Evolutionary conservation across 2,797 vertebrate genomes (phyloP).

Genomic region (Acanthiza pusilla): DNA sequence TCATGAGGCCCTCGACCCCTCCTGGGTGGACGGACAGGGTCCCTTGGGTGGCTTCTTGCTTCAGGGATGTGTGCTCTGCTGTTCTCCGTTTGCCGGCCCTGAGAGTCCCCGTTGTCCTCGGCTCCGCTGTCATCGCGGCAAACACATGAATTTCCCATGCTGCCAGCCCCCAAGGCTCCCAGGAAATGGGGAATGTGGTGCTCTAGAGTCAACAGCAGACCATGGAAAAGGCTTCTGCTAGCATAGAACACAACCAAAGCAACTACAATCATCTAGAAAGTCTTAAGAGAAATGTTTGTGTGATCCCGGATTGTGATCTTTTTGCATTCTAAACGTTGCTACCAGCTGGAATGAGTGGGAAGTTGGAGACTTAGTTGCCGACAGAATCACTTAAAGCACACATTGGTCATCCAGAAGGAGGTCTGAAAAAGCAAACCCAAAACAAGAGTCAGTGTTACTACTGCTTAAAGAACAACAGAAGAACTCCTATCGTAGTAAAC

Average conservation of each 20-base stretch:
- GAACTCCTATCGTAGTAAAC: background rate
- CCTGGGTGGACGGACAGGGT: slow-evolving; percentile 92
- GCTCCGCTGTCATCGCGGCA: slow-evolving; percentile 94
- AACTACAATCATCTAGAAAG: slow-evolving; percentile 96
- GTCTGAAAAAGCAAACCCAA: slow-evolving; percentile 57
- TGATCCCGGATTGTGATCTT: slow-evolving; percentile 56
- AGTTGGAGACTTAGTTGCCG: slow-evolving; percentile 15
- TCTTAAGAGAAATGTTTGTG: slow-evolving; percentile 74
- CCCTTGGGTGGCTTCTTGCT: slow-evolving; percentile 85
- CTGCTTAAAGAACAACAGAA: background rate
- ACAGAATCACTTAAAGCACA: slow-evolving; percentile 58
- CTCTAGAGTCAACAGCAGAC: slow-evolving; percentile 86
- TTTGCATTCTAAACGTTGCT: slow-evolving; percentile 68
- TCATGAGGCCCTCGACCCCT: slow-evolving; percentile 94
- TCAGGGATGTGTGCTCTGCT: slow-evolving; percentile 75
- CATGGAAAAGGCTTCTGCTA: slow-evolving; percentile 92
- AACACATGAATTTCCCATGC: slow-evolving; percentile 98
- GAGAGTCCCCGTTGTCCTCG: slow-evolving; percentile 83
- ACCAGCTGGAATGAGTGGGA: slow-evolving; percentile 47
- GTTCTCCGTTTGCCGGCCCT: slow-evolving; percentile 81
- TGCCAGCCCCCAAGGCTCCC: slow-evolving; percentile 77
- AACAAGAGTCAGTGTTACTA: background rate
- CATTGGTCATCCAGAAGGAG: slow-evolving; percentile 57
- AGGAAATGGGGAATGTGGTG: slow-evolving; percentile 74
- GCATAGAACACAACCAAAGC: slow-evolving; percentile 94